Base-by-base conservation (phyloP, 2,797 vertebrate species). In the Australoheros facetus region DNA sequence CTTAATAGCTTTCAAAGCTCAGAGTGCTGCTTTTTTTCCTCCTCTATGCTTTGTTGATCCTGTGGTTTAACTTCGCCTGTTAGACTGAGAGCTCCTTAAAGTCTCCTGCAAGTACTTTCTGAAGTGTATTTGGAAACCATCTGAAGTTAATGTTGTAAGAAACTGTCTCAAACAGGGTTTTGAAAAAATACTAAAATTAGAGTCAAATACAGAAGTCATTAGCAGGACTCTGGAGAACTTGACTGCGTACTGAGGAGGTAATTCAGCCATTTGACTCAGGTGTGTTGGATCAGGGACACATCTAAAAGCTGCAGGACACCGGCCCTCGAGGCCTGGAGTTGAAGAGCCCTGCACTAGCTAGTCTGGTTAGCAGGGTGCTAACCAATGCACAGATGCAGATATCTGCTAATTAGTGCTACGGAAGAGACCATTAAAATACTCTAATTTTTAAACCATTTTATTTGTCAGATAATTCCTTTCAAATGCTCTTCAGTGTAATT, bases 21-120 rank as follows among this genome's bases (percentile, higher is more conserved):
- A 17, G 45, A 17, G 45, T 64, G 60, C 21, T 66, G 10, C 62
- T 17, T 0, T 0, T 14, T 45, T 45, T 42, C 1, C 59, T 21
- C 14, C 23, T 48, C 23, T 48, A 16, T 48, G 9, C 23, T 66
- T 42, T 28, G 26, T 19, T 66, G 17, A 26, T 64, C 14, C 14
- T 45, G 23, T 45, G 3, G 62, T 28, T 45, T 66, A 66, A 66
- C 62, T 48, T 28, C 4, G 5, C 39, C 39, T 10, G 62, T 66
- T 66, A 48, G 39, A 66, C 60, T 17, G 21, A 14, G 1, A 45
- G 39, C 9, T 66, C 45, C 9, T 48, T 66, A 42, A 66, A 69
- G 23, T 51, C 42, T 19, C 28, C 16, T 30, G 62, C 23, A 66
- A 19, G 23, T 66, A 48, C 39, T 12, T 66, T 66, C 28, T 66